Conservation (phyloP, 92 coral and sea anemone genomes). For the Palythoa heliodiscus region DNA sequence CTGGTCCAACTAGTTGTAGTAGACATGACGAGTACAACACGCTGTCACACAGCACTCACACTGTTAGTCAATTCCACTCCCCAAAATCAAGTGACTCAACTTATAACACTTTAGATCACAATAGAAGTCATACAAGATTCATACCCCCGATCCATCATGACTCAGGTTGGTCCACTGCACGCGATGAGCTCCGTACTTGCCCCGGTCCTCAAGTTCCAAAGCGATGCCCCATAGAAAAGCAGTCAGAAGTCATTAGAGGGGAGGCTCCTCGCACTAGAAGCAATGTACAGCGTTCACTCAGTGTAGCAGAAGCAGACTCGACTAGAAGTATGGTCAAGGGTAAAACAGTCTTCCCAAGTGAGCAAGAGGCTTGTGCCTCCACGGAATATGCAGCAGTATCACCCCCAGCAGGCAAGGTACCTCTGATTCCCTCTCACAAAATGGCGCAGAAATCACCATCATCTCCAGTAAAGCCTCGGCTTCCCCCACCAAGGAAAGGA, state of each 20-base stretch:
- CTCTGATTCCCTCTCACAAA: conserved; percentile 45
- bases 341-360: conserved; percentile 54
- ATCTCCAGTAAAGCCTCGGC: conserved; percentile 37
- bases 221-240: not conserved
- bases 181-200: not conserved
- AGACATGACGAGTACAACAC: conserved; percentile 45
- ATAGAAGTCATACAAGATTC: not conserved
- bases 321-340: conserved; percentile 41
- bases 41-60: conserved; percentile 43
- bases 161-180: not conserved
- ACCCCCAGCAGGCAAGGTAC: conserved; percentile 35
- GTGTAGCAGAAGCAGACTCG: conserved; percentile 15
- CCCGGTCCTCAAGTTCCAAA: not conserved
- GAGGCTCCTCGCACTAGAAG: not conserved
- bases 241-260: not conserved
- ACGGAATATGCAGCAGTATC: conserved; percentile 60
- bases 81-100: not conserved
- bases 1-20: not conserved
- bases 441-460: conserved; percentile 1
- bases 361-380: conserved; percentile 73
- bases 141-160: not conserved
- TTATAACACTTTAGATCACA: conserved; percentile 50
- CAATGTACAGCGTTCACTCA: not conserved
- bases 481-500: conserved; percentile 61
- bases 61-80: not conserved